Conservation (phyloP, 2,797 vertebrate species). For the Myotis vivesi region DNA sequence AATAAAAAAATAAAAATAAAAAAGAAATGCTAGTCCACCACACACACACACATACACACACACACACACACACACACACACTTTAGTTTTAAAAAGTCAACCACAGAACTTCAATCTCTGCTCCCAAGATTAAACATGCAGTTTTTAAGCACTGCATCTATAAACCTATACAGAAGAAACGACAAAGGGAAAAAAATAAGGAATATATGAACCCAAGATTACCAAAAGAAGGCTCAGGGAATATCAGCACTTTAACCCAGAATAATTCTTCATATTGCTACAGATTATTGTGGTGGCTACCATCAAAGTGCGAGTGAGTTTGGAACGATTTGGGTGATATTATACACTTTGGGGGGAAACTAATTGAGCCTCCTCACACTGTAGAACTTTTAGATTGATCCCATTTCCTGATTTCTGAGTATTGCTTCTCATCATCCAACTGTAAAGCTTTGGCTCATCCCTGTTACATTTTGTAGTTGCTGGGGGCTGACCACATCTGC, state of each 20-base stretch:
- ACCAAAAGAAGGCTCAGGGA: not conserved
- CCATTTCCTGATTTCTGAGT: constrained; percentile 6
- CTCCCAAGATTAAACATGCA: not conserved
- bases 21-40: not conserved
- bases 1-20: no score
- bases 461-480: constrained; percentile 37
- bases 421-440: constrained; percentile 24
- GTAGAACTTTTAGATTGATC: not conserved
- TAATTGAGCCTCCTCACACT: not conserved
- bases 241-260: not conserved
- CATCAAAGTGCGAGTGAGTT: not conserved
- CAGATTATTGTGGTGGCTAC: not conserved
- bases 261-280: not conserved
- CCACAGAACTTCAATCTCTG: not conserved
- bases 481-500: constrained; percentile 68
- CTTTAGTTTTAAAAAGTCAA: not conserved
- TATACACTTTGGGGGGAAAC: not conserved
- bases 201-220: not conserved
- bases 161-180: not conserved
- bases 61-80: not conserved
- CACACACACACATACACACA: not conserved
- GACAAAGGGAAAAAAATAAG: not conserved
- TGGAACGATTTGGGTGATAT: not conserved
- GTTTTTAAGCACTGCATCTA: not conserved
- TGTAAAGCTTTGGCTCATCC: not conserved